A percentile compares a stretch with the other conserved stretches of the same genome.
Conservation (phyloP, 2,888 invertebrate species). For the Parasteatoda lunata region DNA sequence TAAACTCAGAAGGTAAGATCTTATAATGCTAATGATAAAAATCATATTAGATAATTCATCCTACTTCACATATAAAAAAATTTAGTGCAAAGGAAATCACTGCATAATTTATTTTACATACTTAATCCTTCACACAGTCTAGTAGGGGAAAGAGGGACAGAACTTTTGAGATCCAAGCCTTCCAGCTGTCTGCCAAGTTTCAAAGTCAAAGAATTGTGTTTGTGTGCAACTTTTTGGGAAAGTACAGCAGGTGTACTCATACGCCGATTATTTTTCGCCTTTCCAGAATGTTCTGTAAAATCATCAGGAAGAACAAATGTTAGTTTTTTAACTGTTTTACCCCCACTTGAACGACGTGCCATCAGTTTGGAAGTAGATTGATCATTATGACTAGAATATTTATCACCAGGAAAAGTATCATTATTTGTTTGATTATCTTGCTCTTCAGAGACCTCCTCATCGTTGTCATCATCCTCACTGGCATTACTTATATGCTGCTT, state of each 20-base stretch:
- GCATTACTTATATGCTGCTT: slow-evolving; percentile 30
- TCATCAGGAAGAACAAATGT: slow-evolving; percentile 59
- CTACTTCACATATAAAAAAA: background rate
- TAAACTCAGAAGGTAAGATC: background rate
- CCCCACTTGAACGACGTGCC: slow-evolving; percentile 33
- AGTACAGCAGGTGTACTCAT: slow-evolving; percentile 69
- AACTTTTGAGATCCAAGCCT: slow-evolving; percentile 70
- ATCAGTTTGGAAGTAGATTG: background rate
- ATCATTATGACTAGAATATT: slow-evolving; percentile 42
- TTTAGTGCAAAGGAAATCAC: too few species aligned
- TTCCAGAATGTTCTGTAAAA: slow-evolving; percentile 4
- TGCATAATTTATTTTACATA: slow-evolving; percentile 25
- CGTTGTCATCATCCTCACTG: background rate
- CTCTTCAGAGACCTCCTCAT: background rate
- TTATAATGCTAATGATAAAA: background rate
- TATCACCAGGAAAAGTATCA: background rate
- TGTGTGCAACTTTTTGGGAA: slow-evolving; percentile 33
- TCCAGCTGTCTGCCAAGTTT: slow-evolving; percentile 69
- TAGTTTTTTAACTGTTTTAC: slow-evolving; percentile 57
- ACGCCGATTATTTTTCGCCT: slow-evolving; percentile 47
- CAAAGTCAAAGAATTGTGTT: slow-evolving; percentile 53
- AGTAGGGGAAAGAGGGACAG: slow-evolving; percentile 70
- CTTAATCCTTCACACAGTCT: slow-evolving; percentile 64
- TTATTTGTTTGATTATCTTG: background rate
- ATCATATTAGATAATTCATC: background rate